These are phyloP conservation scores for Nanorana parkeri DNA, from an alignment of 2,113 vertebrate genomes.

Conservation along the genomic window DNA sequence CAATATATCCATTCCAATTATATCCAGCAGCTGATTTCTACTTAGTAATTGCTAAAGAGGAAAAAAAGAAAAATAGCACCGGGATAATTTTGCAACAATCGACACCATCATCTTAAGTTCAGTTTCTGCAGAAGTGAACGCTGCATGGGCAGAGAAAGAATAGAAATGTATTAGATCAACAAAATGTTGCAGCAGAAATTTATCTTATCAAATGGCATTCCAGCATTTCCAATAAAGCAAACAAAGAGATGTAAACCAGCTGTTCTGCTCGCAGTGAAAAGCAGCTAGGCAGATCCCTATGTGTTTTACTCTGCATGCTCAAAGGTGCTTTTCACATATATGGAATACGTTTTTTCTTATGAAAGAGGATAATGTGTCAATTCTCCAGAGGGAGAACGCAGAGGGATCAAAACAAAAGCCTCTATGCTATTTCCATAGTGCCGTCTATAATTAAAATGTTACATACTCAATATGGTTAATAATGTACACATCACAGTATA, in stretches of 20 bases:
- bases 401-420: no score
- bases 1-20: slow-evolving; percentile 37
- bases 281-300: background rate
- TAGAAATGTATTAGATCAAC: slow-evolving; percentile 20
- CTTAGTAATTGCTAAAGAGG: slow-evolving; percentile 24
- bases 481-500: no score
- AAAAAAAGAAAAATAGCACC: background rate
- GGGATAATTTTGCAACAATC: slow-evolving; percentile 5
- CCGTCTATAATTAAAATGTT: no score
- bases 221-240: slow-evolving; percentile 31
- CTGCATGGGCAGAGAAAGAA: background rate
- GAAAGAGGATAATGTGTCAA: no score
- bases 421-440: no score
- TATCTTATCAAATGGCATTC: slow-evolving; percentile 29
- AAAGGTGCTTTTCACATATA: background rate
- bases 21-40: slow-evolving; percentile 3
- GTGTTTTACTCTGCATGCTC: background rate
- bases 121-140: slow-evolving; percentile 5
- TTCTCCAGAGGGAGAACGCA: no score
- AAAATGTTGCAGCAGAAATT: slow-evolving; percentile 36
- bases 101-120: background rate
- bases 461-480: no score
- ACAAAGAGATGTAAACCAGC: slow-evolving; percentile 29
- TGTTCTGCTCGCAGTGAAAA: slow-evolving; percentile 7
- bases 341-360: no score